Evolutionary conservation across 2,113 vertebrate genomes (phyloP).

Genomic region (Mus pahari): DNA sequence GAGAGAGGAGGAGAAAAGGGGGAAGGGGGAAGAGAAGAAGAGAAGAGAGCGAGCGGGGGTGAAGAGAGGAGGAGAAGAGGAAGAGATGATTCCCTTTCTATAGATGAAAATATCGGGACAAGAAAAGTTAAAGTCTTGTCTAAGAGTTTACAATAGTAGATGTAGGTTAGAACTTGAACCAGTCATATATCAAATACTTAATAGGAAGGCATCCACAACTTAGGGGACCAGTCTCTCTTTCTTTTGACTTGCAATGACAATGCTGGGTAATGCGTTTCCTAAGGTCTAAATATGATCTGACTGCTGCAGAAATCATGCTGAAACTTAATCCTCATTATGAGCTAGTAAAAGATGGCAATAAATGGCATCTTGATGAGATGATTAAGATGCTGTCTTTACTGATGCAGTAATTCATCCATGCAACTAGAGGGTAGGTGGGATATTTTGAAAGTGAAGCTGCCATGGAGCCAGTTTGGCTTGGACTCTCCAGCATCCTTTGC

Average conservation of each 20-base stretch:
- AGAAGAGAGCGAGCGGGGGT: too few species aligned
- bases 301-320: not conserved
- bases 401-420: not conserved
- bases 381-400: not conserved
- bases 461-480: not conserved
- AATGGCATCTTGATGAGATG: not conserved
- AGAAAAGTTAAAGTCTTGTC: not conserved
- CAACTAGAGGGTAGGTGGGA: not conserved
- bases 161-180: accelerated
- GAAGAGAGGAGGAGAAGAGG: too few species aligned
- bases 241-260: not conserved
- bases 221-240: not conserved
- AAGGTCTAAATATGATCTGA: not conserved
- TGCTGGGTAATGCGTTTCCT: not conserved
- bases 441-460: not conserved
- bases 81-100: not conserved
- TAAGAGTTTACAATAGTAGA: not conserved
- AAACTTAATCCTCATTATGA: not conserved
- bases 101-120: not conserved
- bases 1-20: too few species aligned
- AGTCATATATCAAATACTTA: not conserved
- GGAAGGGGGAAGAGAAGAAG: too few species aligned
- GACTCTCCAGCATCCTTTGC: not conserved
- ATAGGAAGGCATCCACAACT: too few species aligned
- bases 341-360: not conserved